Evolutionary conservation across 2,113 vertebrate genomes (phyloP).

Genomic region (Amazona guildingii): DNA sequence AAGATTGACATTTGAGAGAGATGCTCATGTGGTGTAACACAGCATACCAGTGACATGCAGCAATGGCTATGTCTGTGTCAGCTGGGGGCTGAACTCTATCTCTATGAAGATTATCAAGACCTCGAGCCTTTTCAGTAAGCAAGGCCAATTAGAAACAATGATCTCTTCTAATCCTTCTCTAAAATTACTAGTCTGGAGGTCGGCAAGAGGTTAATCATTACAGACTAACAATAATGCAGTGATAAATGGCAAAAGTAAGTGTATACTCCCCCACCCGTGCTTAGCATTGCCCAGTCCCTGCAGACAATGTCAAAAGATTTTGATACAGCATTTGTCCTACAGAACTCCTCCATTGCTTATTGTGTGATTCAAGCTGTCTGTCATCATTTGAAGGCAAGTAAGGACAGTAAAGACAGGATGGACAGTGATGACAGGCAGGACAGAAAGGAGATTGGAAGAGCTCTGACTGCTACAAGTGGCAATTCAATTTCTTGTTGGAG

Average conservation of each 20-base stretch:
- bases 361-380: neutral
- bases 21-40: neutral
- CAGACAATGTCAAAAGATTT: neutral
- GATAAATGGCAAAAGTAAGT: neutral
- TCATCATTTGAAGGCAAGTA: accelerated
- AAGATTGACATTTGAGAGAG: neutral
- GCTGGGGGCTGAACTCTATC: neutral
- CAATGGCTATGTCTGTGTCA: neutral
- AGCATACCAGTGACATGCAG: neutral
- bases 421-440: neutral
- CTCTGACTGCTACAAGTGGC: neutral
- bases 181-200: neutral
- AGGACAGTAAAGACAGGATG: neutral
- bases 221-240: neutral
- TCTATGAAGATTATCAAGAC: neutral
- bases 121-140: neutral
- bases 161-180: neutral
- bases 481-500: neutral
- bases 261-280: accelerated
- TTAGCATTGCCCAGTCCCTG: neutral
- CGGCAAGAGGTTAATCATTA: neutral
- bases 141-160: neutral
- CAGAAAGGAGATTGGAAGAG: neutral
- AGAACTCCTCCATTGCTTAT: accelerated
- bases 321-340: accelerated